Evolutionary conservation across 2,888 invertebrate genomes (phyloP).

Genomic region (Pachycephus smyrnensis): DNA sequence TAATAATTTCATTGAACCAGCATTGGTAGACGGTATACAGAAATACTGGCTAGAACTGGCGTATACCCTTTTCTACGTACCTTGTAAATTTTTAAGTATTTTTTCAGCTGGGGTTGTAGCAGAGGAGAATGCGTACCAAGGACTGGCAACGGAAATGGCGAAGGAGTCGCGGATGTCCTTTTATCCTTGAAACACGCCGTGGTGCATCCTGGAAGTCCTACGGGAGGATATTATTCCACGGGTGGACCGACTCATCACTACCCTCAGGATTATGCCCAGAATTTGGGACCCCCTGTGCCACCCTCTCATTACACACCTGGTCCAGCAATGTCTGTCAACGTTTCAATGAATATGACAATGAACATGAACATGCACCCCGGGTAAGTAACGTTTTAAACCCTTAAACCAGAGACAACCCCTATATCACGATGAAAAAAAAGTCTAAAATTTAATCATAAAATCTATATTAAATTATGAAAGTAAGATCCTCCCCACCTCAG

Average conservation of each 20-base stretch:
- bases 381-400: slow-evolving; percentile 38
- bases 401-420: not conserved
- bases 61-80: not conserved
- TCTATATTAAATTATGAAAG: not conserved
- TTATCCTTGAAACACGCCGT: slow-evolving; percentile 89
- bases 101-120: slow-evolving; percentile 61
- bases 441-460: not conserved
- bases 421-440: not conserved
- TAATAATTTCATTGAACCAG: not conserved
- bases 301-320: slow-evolving; percentile 70
- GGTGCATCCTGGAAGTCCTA: slow-evolving; percentile 78
- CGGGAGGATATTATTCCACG: slow-evolving; percentile 62
- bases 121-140: slow-evolving; percentile 67
- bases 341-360: slow-evolving; percentile 99
- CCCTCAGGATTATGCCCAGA: slow-evolving; percentile 58
- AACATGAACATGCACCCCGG: slow-evolving; percentile 71
- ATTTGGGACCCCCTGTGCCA: slow-evolving; percentile 60
- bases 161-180: slow-evolving; percentile 89
- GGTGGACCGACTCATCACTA: slow-evolving; percentile 55
- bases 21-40: not conserved
- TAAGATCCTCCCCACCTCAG: not conserved
- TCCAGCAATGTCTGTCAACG: slow-evolving; percentile 96
- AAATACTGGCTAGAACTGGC: not conserved
- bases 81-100: slow-evolving; percentile 28
- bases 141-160: slow-evolving; percentile 71